Conservation (phyloP, 1,140 invertebrate species). For the Tetragnatha versicolor region DNA sequence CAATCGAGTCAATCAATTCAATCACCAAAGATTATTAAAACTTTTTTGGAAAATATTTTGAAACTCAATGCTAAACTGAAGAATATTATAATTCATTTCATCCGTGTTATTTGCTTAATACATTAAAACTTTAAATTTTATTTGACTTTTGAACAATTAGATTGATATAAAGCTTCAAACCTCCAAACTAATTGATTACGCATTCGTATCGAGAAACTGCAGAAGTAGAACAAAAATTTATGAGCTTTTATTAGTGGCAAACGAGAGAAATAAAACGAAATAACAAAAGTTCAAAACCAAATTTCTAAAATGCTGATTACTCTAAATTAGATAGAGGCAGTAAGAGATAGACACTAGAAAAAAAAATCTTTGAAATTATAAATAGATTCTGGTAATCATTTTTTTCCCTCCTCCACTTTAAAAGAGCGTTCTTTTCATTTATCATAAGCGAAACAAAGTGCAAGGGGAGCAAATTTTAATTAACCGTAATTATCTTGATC, state of each 20-base stretch:
- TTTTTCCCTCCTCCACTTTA: conserved; percentile 38
- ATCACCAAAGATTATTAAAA: too few species aligned
- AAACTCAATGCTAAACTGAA: too few species aligned
- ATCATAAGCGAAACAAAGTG: conserved; percentile 53
- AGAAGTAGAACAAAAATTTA: not conserved
- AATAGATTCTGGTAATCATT: conserved; percentile 46
- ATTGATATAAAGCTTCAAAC: too few species aligned
- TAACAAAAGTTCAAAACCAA: conserved; percentile 15
- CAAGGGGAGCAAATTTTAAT: conserved; percentile 51
- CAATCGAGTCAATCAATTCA: too few species aligned
- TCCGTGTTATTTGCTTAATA: too few species aligned
- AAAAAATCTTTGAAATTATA: conserved; percentile 45
- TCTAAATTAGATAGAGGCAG: conserved; percentile 12
- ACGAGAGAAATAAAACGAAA: not conserved
- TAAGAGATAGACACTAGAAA: not conserved
- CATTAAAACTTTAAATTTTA: too few species aligned
- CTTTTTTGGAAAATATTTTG: too few species aligned
- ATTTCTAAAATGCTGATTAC: conserved; percentile 45
- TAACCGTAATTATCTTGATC: conserved; percentile 55
- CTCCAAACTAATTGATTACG: too few species aligned
- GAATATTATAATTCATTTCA: too few species aligned
- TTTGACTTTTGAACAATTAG: too few species aligned
- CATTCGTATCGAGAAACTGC: too few species aligned
- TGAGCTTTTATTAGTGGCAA: not conserved
- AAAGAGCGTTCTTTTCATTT: conserved; percentile 46